A percentile compares a stretch with the other conserved stretches of the same genome.
Conservation (phyloP, 2,888 invertebrate genomes). For the Meghimatium bilineatum region DNA sequence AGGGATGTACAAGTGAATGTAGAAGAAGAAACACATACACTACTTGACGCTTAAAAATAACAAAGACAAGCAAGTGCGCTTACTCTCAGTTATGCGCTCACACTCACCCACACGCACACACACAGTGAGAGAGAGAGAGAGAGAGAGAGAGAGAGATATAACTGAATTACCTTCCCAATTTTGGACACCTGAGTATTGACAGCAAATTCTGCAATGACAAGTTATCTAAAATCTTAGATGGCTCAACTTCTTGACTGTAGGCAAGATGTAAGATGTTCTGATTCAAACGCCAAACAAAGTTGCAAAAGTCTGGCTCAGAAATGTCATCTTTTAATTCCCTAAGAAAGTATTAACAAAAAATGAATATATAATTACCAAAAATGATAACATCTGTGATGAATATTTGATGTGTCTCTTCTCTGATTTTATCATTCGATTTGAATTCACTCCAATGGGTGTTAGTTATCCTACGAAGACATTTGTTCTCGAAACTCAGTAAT, state of each 20-base stretch:
- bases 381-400: no score
- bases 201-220: constrained; percentile 86
- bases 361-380: no score
- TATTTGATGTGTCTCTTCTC: no score
- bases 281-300: constrained; percentile 87
- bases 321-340: constrained; percentile 80
- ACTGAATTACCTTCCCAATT: constrained; percentile 84
- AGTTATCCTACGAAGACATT: no score
- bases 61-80: not conserved
- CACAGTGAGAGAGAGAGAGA: no score
- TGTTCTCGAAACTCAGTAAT: no score
- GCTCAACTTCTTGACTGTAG: constrained; percentile 85
- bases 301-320: constrained; percentile 85
- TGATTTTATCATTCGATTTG: no score
- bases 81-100: not conserved
- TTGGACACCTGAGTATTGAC: constrained; percentile 83
- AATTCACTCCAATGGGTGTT: no score
- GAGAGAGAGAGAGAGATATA: not conserved
- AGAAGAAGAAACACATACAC: not conserved
- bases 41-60: not conserved
- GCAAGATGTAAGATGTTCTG: constrained; percentile 88
- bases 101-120: not conserved
- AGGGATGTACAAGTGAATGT: no score
- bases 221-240: constrained; percentile 82
- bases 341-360: no score